Evolutionary conservation across 2,113 vertebrate genomes (phyloP), one percentile per base, ranked within the genome.

Genomic region (Gobio gobio): DNA sequence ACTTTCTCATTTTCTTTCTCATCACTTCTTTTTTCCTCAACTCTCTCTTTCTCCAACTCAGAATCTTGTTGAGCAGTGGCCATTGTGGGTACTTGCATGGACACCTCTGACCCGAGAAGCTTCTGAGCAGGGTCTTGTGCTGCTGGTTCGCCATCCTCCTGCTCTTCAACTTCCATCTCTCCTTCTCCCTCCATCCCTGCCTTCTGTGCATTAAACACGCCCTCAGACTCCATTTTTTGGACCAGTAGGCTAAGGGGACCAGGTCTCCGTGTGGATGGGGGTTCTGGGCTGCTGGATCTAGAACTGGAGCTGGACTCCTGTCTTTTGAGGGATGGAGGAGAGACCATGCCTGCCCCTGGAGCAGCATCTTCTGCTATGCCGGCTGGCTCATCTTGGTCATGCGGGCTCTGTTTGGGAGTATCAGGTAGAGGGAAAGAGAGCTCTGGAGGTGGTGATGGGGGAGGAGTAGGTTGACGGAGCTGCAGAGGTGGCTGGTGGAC

Each of bases 391-490:
- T 93, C 93, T 58, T 90, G 79, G 80, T 94, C 93, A 3, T 92
- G 94, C 3, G 95, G 95, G 80, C 95, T 95, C 88, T 95, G 95
- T 88, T 95, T 95, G 76, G 95, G 95, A 85, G 95, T 95, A 89
- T 95, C 95, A 0, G 95, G 95, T 5, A 95, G 86, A 10, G 93
- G 93, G 82, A 94, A 95, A 66, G 94, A 91, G 66, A 91, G 86
- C 78, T 95, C 91, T 3, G 93, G 94, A 0, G 94, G 94, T 10
- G 94, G 95, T 45, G 95, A 95, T 5, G 94, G 94, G 22, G 95
- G 94, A 66, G 95, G 95, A 10, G 94, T 95, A 4, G 94, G 95
- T 78, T 94, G 94, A 66, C 94, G 93, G 33, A 94, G 92, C 85
- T 94, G 95, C 90, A 95, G 90, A 12, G 93, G 92, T 9, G 91